A percentile compares a stretch with the other conserved stretches of the same genome.
phyloP scores from a whole-genome alignment of 92 coral and sea anemone species.

The Bergia puertoricense region DNA sequence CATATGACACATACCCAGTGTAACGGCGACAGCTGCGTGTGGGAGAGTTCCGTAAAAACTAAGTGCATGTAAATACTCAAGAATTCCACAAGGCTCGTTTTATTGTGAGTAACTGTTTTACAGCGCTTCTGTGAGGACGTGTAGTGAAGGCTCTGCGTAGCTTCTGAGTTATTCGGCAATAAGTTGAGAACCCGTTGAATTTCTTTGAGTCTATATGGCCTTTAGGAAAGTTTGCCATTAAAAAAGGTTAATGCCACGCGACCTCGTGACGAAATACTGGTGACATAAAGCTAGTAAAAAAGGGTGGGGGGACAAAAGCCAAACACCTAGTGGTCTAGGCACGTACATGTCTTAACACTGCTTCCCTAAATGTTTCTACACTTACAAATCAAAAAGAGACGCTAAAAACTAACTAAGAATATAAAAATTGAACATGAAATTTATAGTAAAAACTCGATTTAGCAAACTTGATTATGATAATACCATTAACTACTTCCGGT shows the following conservation, averaged over 20 bases:
- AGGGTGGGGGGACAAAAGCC: not conserved
- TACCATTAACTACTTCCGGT: too few relatives aligned
- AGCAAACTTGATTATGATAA: too few relatives aligned
- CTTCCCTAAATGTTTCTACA: too few relatives aligned
- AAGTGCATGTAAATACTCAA: not conserved
- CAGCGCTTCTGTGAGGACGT: not conserved
- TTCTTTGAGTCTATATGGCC: not conserved
- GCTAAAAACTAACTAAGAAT: too few relatives aligned
- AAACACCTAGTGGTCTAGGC: not conserved
- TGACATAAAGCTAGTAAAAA: not conserved
- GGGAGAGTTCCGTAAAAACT: not conserved
- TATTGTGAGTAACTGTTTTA: not conserved
- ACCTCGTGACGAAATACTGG: not conserved
- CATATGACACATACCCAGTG: not conserved
- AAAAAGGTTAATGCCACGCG: not conserved
- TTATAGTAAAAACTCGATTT: too few relatives aligned
- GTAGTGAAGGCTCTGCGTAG: constrained; percentile 8
- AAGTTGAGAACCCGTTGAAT: not conserved
- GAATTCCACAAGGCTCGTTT: not conserved
- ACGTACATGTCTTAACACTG: not conserved
- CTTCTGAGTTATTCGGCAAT: not conserved
- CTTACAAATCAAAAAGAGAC: too few relatives aligned
- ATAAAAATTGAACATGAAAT: too few relatives aligned
- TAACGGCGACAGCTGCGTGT: not conserved
- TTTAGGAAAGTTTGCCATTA: not conserved